Evolutionary conservation across 2,797 vertebrate species (phyloP).

Genomic region (Falco naumanni): DNA sequence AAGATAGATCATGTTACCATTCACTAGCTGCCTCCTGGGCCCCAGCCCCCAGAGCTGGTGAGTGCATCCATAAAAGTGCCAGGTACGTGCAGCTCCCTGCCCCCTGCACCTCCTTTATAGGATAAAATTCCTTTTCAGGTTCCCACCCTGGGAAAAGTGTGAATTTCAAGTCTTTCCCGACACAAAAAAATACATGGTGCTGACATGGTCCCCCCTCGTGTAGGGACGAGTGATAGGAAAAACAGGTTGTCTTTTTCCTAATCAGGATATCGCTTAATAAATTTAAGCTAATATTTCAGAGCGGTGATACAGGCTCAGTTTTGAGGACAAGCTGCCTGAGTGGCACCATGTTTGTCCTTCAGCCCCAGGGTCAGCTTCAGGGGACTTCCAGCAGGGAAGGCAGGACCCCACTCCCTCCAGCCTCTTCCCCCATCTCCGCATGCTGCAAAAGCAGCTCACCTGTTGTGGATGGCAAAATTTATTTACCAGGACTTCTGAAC

Average conservation of each 20-base stretch:
- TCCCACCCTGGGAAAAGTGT: not conserved
- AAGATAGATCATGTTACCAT: conserved; percentile 47
- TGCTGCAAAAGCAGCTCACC: not conserved
- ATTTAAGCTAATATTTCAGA: not conserved
- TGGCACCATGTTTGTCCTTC: not conserved
- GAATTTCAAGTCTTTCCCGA: not conserved
- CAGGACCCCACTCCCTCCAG: not conserved
- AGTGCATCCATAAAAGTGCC: conserved; percentile 25
- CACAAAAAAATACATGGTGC: not conserved
- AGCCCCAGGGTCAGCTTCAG: not conserved
- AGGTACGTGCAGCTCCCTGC: conserved; percentile 42
- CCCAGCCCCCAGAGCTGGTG: not conserved
- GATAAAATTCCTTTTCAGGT: not conserved
- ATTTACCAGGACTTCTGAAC: not conserved
- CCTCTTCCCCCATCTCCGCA: not conserved
- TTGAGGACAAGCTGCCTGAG: not conserved
- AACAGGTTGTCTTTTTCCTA: not conserved
- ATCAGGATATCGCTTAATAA: not conserved
- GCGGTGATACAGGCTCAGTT: accelerated
- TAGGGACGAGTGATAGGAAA: not conserved
- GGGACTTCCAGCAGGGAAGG: not conserved
- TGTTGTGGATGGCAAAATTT: not conserved
- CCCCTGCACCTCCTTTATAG: not conserved
- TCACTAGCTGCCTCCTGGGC: not conserved
- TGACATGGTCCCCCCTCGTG: not conserved